phyloP scores from a whole-genome alignment of 2,113 vertebrate species.

The Neotoma lepida region DNA sequence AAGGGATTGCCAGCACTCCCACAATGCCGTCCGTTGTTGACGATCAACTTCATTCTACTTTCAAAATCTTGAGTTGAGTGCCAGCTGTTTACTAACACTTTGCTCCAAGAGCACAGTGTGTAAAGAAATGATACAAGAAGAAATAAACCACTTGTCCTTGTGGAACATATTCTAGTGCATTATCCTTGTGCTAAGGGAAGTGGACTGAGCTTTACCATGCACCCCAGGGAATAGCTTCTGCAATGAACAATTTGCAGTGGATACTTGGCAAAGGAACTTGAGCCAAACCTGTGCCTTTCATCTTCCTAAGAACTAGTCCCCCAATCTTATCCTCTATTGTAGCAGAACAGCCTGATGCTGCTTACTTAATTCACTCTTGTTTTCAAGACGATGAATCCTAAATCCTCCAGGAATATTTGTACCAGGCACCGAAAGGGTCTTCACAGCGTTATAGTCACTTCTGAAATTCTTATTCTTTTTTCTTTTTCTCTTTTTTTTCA shows the following conservation, averaged over 20 bases:
- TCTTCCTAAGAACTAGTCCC: neutral
- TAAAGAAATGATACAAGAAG: neutral
- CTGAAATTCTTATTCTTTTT: neutral
- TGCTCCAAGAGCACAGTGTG: neutral
- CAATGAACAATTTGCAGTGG: neutral
- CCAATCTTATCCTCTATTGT: neutral
- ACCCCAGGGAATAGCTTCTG: neutral
- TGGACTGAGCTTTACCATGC: neutral
- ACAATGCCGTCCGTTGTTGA: neutral
- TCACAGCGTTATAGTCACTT: neutral
- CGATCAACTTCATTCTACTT: neutral
- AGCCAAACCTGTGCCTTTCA: neutral
- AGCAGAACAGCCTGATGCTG: neutral
- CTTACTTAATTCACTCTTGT: neutral
- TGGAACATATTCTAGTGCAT: neutral
- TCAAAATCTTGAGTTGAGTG: neutral
- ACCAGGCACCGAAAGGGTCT: neutral
- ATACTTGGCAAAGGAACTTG: conserved; percentile 5
- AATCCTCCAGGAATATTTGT: neutral
- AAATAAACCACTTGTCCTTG: neutral
- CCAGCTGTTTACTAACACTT: neutral
- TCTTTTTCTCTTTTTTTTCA: neutral
- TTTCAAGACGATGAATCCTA: neutral
- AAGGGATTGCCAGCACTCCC: neutral
- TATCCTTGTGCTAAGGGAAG: conserved; percentile 14